Evolutionary conservation across 30 jellyfish, hydroid and myxozoan species (phyloP).

Genomic region (Catostylus mosaicus): DNA sequence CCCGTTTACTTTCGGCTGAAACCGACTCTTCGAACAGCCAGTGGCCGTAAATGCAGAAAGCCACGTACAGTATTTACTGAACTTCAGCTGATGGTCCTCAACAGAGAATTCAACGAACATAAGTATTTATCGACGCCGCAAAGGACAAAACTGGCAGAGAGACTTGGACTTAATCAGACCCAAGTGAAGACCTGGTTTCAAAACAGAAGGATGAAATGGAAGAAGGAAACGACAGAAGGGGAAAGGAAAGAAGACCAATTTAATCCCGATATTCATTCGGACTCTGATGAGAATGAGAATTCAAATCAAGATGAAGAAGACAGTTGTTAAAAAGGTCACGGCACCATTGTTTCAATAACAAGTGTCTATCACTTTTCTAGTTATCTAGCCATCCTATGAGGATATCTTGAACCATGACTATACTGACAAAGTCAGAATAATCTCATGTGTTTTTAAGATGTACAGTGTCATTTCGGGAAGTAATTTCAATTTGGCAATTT

Average conservation of each 20-base stretch:
- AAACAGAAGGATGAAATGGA: constrained; percentile 99
- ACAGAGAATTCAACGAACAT: constrained; percentile 95
- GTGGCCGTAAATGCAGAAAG: constrained; percentile 97
- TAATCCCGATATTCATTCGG: constrained; percentile 57
- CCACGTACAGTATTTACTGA: constrained; percentile 98
- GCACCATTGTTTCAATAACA: too few species aligned
- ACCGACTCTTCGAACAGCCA: constrained; percentile 82
- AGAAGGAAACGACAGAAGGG: constrained; percentile 92
- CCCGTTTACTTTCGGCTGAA: constrained; percentile 94
- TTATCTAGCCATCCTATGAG: too few species aligned
- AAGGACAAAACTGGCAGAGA: constrained; percentile 94
- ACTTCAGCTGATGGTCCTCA: constrained; percentile 94
- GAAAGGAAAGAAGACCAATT: constrained; percentile 62
- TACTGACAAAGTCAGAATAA: too few species aligned
- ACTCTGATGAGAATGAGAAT: constrained; percentile 38
- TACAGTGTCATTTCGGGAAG: too few species aligned
- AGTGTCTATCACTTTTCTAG: too few species aligned
- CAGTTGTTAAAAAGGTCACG: constrained; percentile 25
- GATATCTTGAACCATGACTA: too few species aligned
- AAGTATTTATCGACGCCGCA: constrained; percentile 97
- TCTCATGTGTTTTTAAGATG: too few species aligned
- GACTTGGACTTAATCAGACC: constrained; percentile 97
- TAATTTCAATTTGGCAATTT: too few species aligned
- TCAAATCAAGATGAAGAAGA: constrained; percentile 47
- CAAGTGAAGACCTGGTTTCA: constrained; percentile 99